A percentile compares a stretch with the other conserved stretches of the same genome.
Evolutionary conservation across 1,140 invertebrate genomes (phyloP).

Genomic region (Macrotrachela quadricornifera): DNA sequence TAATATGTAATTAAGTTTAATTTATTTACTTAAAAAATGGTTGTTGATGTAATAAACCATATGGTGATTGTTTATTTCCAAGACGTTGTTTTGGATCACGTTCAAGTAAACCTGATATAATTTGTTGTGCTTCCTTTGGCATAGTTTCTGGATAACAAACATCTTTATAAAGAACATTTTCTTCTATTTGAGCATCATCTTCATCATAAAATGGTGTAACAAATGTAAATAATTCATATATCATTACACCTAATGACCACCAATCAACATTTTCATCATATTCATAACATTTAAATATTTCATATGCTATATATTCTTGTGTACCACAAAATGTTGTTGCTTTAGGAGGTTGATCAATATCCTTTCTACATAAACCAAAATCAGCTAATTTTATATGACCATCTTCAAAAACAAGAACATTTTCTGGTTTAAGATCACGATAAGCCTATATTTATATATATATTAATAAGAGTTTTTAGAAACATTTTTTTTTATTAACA

Average conservation of each 20-base stretch:
- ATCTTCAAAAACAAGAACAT: conserved; percentile 87
- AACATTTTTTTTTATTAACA: background rate
- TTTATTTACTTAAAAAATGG: no score
- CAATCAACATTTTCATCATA: conserved; percentile 87
- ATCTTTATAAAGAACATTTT: no score
- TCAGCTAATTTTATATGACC: conserved; percentile 93
- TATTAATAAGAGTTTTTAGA: no score
- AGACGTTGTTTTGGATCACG: no score
- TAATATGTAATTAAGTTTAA: no score
- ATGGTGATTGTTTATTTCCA: no score
- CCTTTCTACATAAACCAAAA: conserved; percentile 95
- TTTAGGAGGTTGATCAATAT: conserved; percentile 81
- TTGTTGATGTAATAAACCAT: no score
- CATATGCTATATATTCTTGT: background rate
- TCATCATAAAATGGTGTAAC: no score
- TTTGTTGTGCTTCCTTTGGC: no score
- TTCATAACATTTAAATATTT: conserved; percentile 75
- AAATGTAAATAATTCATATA: conserved; percentile 85
- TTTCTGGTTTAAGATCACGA: conserved; percentile 48
- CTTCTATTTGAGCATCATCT: conserved; percentile 22
- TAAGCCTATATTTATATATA: no score
- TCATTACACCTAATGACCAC: conserved; percentile 72
- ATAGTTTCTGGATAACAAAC: no score
- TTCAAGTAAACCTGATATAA: no score
- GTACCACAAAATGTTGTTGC: conserved; percentile 99